Base-by-base conservation (phyloP, 1,140 invertebrate genomes). In the Pachypeltis micranthus region DNA sequence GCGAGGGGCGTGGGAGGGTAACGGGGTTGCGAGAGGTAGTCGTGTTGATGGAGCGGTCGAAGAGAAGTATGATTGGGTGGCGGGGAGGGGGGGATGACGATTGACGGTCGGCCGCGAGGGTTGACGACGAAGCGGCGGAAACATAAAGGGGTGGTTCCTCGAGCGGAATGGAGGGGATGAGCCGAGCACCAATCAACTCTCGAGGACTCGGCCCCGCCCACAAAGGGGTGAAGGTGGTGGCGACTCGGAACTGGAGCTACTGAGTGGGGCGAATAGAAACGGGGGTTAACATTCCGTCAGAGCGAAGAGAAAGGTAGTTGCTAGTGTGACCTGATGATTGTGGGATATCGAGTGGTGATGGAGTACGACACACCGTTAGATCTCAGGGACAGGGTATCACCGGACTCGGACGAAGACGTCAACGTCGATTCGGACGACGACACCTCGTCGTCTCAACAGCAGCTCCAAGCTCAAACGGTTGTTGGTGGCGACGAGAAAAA, bases 401-500 rank as follows among this genome's bases (percentile, higher is more conserved):
- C 31, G 31, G 31, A 39, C 31, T 39, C 31, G 31, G 31, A 39
- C 31, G 7, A 7, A 39, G 31, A 39, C 31, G 31, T 39, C 31
- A 39, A 39, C 31, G 31, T 39, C 31, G 31, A 39, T 16, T 39
- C 31, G 31, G 31, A 39, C 31, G 31, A 39, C 31, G 31, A 39
- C 31, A 39, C 31, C 7, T 10, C 31, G 31, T 39, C 31, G 31
- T 16, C 31, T 7, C 7, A 7, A 16, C 31, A 39, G 31, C 31
- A 39, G 31, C 31, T n/a, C n/a, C n/a, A n/a, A n/a, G n/a, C n/a
- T n/a, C n/a, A n/a, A n/a, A n/a, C n/a, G 12, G 60, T 64, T 27
- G 62, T 61, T n/a, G 66, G 63, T 14, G 62, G 63, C 23, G 68
- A 70, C 55, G 66, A 64, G 51, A 39, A 63, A 26, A 55, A 62